These are phyloP conservation scores for Athetis lepigone DNA, from an alignment of 2,888 invertebrate genomes.

Conservation along the genomic window DNA sequence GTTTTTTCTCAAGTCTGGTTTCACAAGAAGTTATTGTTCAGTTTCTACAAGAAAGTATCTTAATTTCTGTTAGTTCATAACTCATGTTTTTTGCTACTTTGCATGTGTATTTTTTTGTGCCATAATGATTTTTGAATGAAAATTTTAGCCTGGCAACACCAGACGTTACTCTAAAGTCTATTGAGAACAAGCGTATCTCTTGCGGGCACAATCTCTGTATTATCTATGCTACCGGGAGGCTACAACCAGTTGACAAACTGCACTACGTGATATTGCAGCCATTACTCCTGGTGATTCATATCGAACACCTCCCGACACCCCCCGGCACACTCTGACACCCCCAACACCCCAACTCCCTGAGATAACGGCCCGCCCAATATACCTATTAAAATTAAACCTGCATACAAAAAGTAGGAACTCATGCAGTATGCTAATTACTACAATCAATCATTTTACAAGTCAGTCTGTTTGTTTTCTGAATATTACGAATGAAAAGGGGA, in stretches of 20 bases:
- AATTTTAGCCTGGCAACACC: constrained; percentile 59
- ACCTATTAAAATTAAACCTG: constrained; percentile 65
- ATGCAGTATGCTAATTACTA: constrained; percentile 45
- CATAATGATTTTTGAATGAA: too few species aligned
- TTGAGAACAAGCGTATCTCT: constrained; percentile 77
- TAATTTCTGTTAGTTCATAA: too few species aligned
- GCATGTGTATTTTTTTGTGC: too few species aligned
- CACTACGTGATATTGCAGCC: constrained; percentile 90
- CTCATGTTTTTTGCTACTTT: too few species aligned
- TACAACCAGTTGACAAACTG: constrained; percentile 90
- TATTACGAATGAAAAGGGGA: constrained; percentile 23
- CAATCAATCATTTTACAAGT: constrained; percentile 43
- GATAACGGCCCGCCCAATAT: constrained; percentile 63
- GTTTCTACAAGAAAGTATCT: too few species aligned
- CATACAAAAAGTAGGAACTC: constrained; percentile 52
- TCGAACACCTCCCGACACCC: constrained; percentile 79
- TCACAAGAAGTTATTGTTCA: too few species aligned
- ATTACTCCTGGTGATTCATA: constrained; percentile 90
- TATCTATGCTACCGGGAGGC: constrained; percentile 88
- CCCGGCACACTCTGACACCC: constrained; percentile 81
- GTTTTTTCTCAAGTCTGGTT: too few species aligned
- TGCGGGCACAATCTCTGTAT: constrained; percentile 82
- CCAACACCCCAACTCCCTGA: constrained; percentile 55
- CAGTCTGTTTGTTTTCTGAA: constrained; percentile 23
- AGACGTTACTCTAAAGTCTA: constrained; percentile 63